phyloP scores from a whole-genome alignment of 2,888 invertebrate species.

The Erpobdella octoculata region DNA sequence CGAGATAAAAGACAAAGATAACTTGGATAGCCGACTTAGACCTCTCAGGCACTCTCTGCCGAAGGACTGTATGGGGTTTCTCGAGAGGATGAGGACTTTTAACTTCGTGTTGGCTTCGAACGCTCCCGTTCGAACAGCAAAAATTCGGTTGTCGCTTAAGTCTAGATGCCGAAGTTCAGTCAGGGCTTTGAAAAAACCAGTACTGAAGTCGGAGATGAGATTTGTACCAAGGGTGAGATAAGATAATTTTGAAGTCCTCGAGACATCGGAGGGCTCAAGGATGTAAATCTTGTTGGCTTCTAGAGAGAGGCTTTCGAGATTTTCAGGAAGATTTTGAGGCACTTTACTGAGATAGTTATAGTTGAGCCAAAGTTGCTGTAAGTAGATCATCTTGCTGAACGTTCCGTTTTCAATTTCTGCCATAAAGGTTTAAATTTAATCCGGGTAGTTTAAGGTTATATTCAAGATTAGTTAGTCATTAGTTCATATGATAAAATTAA shows the following conservation, averaged over 20 bases:
- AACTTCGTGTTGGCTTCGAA: slow-evolving; percentile 26
- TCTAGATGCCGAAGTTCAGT: slow-evolving; percentile 31
- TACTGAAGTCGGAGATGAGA: slow-evolving; percentile 31
- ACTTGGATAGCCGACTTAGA: slow-evolving; percentile 25
- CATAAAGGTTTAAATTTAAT: no score
- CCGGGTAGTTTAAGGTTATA: no score
- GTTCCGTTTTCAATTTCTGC: slow-evolving; percentile 77
- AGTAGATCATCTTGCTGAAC: slow-evolving; percentile 70
- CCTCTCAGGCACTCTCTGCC: slow-evolving; percentile 33
- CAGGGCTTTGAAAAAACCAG: slow-evolving; percentile 32
- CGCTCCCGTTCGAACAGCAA: slow-evolving; percentile 27
- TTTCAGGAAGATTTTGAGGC: slow-evolving; percentile 72
- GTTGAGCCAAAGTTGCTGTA: slow-evolving; percentile 71
- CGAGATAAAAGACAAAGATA: slow-evolving; percentile 29
- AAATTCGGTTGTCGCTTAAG: slow-evolving; percentile 36
- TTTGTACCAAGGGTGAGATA: slow-evolving; percentile 37
- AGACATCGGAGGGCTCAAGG: slow-evolving; percentile 38
- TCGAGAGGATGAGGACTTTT: slow-evolving; percentile 14
- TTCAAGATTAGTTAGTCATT: no score
- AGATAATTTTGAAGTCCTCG: slow-evolving; percentile 35
- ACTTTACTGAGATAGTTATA: slow-evolving; percentile 65
- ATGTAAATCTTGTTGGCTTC: slow-evolving; percentile 65
- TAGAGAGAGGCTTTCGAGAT: slow-evolving; percentile 67
- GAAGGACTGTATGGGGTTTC: background rate
- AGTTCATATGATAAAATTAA: no score